phyloP scores from a whole-genome alignment of 2,113 vertebrate genomes.

The Lampris megalopsis region DNA sequence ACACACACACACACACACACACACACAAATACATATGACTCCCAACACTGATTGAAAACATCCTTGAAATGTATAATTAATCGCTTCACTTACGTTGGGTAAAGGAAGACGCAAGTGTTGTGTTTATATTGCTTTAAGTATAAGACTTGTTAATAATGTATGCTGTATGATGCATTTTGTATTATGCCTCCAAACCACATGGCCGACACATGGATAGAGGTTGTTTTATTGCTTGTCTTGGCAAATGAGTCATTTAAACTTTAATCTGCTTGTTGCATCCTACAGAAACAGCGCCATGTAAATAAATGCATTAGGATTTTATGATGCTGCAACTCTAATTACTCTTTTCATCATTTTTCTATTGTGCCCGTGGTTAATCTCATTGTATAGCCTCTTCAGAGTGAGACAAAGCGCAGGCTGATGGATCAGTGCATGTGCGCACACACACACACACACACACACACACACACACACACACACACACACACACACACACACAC shows the following conservation, averaged over 20 bases:
- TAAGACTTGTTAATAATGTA: conserved; percentile 72
- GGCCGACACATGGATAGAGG: conserved; percentile 40
- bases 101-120: conserved; percentile 32
- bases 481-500: not conserved
- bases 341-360: conserved; percentile 49
- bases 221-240: conserved; percentile 72
- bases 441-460: not conserved
- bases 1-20: not conserved
- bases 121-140: conserved; percentile 72
- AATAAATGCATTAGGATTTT: conserved; percentile 59
- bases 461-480: not conserved
- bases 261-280: conserved; percentile 65
- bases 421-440: not conserved
- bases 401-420: not conserved
- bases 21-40: not conserved
- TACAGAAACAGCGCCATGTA: conserved; percentile 43
- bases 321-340: conserved; percentile 45
- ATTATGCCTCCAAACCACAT: conserved; percentile 50
- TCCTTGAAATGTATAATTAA: conserved; percentile 51
- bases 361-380: conserved; percentile 20
- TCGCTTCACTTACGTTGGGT: conserved; percentile 24
- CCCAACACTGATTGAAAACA: too few species aligned
- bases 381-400: conserved; percentile 5
- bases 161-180: conserved; percentile 54
- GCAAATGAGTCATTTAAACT: conserved; percentile 73